Evolutionary conservation across 2,113 vertebrate species (phyloP).

Genomic region (Sarotherodon lohbergeri): DNA sequence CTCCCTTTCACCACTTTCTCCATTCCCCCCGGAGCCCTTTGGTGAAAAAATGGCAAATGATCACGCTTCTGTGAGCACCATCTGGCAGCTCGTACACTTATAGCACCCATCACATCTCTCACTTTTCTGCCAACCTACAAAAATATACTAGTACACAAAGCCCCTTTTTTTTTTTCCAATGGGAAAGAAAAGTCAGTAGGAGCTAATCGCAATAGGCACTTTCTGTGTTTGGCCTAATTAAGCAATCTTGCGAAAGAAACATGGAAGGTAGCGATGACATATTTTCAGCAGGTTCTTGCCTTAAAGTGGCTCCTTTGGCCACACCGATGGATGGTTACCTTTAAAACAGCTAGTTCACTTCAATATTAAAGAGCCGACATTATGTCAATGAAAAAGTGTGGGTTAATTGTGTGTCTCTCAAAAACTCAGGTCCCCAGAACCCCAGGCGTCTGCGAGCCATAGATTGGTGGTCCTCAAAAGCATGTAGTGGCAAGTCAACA

Average conservation of each 20-base stretch:
- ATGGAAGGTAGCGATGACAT: neutral
- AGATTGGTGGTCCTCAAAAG: neutral
- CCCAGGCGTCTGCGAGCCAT: neutral
- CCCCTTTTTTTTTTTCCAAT: neutral
- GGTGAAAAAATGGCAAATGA: slow-evolving; percentile 65
- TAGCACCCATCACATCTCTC: slow-evolving; percentile 53
- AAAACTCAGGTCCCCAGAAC: neutral
- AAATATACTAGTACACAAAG: neutral
- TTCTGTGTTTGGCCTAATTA: neutral
- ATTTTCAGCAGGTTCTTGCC: neutral
- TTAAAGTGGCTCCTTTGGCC: neutral
- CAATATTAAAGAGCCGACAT: neutral
- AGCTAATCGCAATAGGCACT: neutral
- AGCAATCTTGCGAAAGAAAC: neutral
- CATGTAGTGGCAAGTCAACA: neutral
- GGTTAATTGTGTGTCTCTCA: neutral
- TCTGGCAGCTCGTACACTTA: slow-evolving; percentile 69
- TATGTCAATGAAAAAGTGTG: neutral
- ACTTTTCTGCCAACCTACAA: slow-evolving; percentile 19
- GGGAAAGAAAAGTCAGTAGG: neutral
- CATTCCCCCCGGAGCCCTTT: slow-evolving; percentile 57
- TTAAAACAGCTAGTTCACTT: neutral
- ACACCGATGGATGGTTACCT: neutral
- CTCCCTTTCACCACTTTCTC: neutral
- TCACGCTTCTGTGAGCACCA: slow-evolving; percentile 74